These are phyloP conservation scores for Pterocles burchelli DNA, from an alignment of 2,113 vertebrate genomes.

Conservation along the genomic window DNA sequence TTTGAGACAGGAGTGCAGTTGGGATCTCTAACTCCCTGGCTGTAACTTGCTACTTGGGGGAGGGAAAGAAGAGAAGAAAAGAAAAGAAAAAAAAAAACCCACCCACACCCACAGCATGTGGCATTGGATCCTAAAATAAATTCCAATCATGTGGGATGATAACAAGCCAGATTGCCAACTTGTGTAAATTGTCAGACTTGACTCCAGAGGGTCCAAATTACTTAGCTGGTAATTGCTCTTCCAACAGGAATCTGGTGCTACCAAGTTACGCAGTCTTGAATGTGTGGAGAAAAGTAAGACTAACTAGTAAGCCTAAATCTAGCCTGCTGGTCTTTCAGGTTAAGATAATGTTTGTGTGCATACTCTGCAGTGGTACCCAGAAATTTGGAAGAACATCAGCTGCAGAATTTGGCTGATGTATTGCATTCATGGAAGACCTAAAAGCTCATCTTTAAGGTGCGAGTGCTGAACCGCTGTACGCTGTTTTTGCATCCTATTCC, in stretches of 20 bases:
- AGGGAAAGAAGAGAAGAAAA: background rate
- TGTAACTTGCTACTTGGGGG: background rate
- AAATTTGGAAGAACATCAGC: fast-evolving
- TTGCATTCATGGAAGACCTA: background rate
- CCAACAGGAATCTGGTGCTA: background rate
- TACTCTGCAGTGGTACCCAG: background rate
- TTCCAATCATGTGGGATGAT: constrained; percentile 52
- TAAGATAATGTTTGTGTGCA: background rate
- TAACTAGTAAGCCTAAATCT: background rate
- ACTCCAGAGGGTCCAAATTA: constrained; percentile 14
- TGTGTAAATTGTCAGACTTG: constrained; percentile 15
- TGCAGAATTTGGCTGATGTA: background rate
- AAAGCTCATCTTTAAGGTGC: background rate
- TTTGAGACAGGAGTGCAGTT: background rate
- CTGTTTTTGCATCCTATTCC: background rate
- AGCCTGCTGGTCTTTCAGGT: background rate
- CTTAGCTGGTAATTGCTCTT: constrained; percentile 8
- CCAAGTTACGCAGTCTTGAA: background rate
- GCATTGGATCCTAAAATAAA: constrained; percentile 52
- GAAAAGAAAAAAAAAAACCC: fast-evolving
- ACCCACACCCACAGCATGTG: background rate
- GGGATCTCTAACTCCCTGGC: background rate
- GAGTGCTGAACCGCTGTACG: fast-evolving
- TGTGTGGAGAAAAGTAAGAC: background rate
- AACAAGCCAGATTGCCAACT: constrained; percentile 45